Conservation (phyloP, 2,888 invertebrate genomes). For the Morpho achilles region DNA sequence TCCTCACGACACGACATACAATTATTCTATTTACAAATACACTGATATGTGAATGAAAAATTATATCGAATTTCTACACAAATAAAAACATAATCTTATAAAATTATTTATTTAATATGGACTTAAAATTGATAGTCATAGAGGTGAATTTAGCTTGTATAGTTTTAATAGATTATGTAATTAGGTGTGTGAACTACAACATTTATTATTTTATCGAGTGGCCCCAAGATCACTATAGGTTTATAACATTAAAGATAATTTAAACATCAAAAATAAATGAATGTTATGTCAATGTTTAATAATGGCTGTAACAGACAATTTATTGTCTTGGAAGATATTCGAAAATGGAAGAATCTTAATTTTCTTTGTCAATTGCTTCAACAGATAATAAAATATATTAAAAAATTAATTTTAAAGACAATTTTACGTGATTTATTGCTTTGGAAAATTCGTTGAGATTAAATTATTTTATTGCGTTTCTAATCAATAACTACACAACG, state of each 20-base stretch:
- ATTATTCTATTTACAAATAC: constrained; percentile 50
- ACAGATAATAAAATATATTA: constrained; percentile 15
- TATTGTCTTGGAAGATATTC: constrained; percentile 12
- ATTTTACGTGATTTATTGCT: constrained; percentile 52
- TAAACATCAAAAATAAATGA: constrained; percentile 8
- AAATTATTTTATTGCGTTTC: constrained; percentile 39
- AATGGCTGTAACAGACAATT: constrained; percentile 1
- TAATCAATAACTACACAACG: constrained; percentile 35
- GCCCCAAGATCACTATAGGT: constrained; percentile 62
- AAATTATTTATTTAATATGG: constrained; percentile 12
- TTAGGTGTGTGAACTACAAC: constrained; percentile 33
- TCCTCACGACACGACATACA: constrained; percentile 69
- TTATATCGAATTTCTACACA: constrained; percentile 34
- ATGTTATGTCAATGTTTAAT: not conserved
- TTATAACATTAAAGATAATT: constrained; percentile 27
- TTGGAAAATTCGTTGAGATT: constrained; percentile 61
- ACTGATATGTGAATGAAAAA: constrained; percentile 69
- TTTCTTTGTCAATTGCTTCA: not conserved
- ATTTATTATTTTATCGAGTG: constrained; percentile 43
- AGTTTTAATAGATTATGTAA: constrained; percentile 20
- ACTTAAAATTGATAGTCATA: constrained; percentile 1
- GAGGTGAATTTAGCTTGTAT: constrained; percentile 20
- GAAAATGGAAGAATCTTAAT: constrained; percentile 11
- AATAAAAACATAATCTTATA: constrained; percentile 15
- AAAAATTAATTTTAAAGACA: constrained; percentile 20